phyloP scores from a whole-genome alignment of 2,888 invertebrate species.

The Cosmia trapezina region DNA sequence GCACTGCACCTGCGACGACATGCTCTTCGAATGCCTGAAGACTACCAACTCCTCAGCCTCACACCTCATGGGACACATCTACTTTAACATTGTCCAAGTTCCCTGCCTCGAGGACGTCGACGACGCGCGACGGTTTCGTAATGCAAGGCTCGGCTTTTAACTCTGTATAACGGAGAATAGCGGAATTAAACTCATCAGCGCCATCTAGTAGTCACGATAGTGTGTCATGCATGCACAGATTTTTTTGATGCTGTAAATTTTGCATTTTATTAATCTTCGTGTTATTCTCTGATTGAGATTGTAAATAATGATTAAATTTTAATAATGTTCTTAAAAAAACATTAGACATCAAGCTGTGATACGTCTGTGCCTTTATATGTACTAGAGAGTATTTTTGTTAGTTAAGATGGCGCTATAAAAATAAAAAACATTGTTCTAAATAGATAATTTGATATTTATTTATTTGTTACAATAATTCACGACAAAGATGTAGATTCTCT shows the following conservation, averaged over 20 bases:
- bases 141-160: slow-evolving; percentile 89
- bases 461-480: slow-evolving; percentile 69
- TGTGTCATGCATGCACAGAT: slow-evolving; percentile 80
- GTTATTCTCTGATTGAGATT: slow-evolving; percentile 63
- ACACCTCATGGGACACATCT: slow-evolving; percentile 95
- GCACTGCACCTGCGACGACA: slow-evolving; percentile 96
- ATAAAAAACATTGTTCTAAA: slow-evolving; percentile 69
- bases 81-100: slow-evolving; percentile 95
- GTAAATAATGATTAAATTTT: slow-evolving; percentile 74
- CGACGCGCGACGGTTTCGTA: slow-evolving; percentile 84
- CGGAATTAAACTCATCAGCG: slow-evolving; percentile 74
- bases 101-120: slow-evolving; percentile 92
- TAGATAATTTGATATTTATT: slow-evolving; percentile 75
- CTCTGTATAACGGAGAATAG: slow-evolving; percentile 73
- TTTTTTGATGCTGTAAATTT: slow-evolving; percentile 61
- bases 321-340: slow-evolving; percentile 71
- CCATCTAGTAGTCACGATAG: slow-evolving; percentile 78
- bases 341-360: slow-evolving; percentile 88
- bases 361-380: slow-evolving; percentile 88
- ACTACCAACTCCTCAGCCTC: slow-evolving; percentile 93
- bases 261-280: slow-evolving; percentile 58
- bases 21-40: slow-evolving; percentile 95
- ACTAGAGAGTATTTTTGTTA: slow-evolving; percentile 74
- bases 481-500: slow-evolving; percentile 57
- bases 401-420: slow-evolving; percentile 83